Evolutionary conservation across 2,888 invertebrate genomes (phyloP).

Genomic region (Spilosoma lubricipeda): DNA sequence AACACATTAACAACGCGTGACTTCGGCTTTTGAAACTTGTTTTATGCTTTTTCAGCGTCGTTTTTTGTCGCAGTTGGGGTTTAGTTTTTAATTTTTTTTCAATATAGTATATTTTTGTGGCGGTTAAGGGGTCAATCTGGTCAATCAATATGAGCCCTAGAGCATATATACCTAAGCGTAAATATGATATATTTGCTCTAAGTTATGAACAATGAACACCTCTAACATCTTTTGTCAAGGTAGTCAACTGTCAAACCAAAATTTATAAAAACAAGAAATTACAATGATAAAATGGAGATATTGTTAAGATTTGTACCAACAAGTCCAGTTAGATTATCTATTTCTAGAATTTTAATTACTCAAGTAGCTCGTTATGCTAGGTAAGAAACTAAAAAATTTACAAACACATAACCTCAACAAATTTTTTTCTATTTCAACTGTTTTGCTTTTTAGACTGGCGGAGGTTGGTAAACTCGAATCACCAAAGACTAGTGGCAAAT

Average conservation of each 20-base stretch:
- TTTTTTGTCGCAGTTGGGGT: too few relatives aligned
- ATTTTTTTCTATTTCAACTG: conserved; percentile 19
- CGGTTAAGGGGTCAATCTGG: too few relatives aligned
- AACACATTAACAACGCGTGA: too few relatives aligned
- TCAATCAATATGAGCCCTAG: too few relatives aligned
- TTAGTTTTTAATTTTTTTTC: too few relatives aligned
- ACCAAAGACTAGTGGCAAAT: conserved; percentile 95
- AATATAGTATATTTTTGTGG: too few relatives aligned
- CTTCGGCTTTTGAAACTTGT: too few relatives aligned
- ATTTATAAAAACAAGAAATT: conserved; percentile 70
- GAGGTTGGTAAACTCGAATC: conserved; percentile 97
- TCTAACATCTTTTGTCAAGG: conserved; percentile 19
- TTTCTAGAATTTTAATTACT: conserved; percentile 74
- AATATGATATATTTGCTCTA: too few relatives aligned
- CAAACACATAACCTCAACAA: conserved; percentile 74
- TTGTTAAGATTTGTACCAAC: conserved; percentile 78
- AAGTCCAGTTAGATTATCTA: conserved; percentile 72
- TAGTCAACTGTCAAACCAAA: conserved; percentile 70
- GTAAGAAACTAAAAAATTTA: conserved; percentile 62
- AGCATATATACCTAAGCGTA: too few relatives aligned
- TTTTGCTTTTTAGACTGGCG: conserved; percentile 89
- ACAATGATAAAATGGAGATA: conserved; percentile 85
- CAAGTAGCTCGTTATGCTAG: conserved; percentile 82
- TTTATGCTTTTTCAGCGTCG: too few relatives aligned
- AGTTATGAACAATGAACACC: background rate